phyloP scores from a whole-genome alignment of 2,797 vertebrate genomes.

The Hydrolagus colliei region DNA sequence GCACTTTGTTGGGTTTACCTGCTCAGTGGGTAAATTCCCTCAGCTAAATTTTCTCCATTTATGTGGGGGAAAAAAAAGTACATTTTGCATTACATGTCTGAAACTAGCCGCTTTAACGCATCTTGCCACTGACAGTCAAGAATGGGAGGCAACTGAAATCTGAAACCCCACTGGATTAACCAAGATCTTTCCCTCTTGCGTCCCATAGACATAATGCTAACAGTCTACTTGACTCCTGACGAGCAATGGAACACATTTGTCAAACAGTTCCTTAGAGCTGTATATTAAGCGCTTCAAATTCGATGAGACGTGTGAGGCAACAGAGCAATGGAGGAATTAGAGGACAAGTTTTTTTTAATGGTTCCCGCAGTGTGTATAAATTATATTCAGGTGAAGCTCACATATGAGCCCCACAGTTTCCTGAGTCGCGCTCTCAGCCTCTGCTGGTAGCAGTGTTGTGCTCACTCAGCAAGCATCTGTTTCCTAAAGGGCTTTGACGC shows the following conservation, averaged over 20 bases:
- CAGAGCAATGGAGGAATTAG: not conserved
- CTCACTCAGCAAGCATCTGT: constrained; percentile 25
- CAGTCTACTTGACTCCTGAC: not conserved
- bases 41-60: too few relatives aligned
- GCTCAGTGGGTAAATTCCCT: too few relatives aligned
- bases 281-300: not conserved
- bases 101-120: too few relatives aligned
- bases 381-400: constrained; percentile 18
- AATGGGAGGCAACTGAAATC: not conserved
- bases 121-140: not conserved
- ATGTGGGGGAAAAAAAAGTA: too few relatives aligned
- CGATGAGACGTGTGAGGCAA: not conserved
- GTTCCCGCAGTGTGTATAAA: constrained; percentile 3
- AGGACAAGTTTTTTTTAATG: not conserved
- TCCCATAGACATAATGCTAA: not conserved
- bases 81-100: too few relatives aligned
- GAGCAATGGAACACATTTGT: not conserved
- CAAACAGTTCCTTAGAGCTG: not conserved
- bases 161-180: not conserved
- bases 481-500: not conserved
- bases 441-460: constrained; percentile 3
- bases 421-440: not conserved
- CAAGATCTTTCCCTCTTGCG: not conserved
- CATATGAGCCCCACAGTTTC: not conserved
- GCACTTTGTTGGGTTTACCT: too few relatives aligned